phyloP scores from a whole-genome alignment of 2,113 vertebrate species.

The Cygnus atratus region DNA sequence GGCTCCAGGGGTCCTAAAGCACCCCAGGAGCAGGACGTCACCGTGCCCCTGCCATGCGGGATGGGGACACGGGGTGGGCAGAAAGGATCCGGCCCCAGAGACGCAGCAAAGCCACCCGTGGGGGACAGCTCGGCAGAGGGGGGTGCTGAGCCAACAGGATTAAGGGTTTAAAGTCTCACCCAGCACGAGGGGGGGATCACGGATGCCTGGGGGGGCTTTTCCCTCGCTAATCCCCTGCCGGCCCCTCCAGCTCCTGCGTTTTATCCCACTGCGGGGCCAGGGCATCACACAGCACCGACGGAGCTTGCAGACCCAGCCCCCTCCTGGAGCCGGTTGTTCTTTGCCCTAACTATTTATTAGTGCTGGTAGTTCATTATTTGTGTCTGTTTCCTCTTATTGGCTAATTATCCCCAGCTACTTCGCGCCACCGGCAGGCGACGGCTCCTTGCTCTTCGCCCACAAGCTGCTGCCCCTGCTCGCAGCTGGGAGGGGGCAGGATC shows the following conservation, averaged over 20 bases:
- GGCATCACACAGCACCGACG: background rate
- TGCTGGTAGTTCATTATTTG: rapidly evolving
- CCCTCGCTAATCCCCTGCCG: background rate
- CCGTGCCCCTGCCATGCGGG: background rate
- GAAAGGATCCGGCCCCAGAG: background rate
- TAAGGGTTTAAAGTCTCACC: background rate
- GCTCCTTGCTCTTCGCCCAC: background rate
- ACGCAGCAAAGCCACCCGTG: background rate
- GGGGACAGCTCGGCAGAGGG: background rate
- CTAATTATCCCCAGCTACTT: background rate
- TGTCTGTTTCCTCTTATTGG: rapidly evolving
- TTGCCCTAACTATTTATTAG: rapidly evolving
- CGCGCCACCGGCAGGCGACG: rapidly evolving
- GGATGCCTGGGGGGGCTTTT: background rate
- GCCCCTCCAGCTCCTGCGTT: background rate
- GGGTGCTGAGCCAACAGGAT: background rate
- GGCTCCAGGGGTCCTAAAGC: background rate
- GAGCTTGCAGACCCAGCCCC: background rate
- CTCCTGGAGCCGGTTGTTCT: background rate
- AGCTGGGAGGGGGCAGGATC: background rate
- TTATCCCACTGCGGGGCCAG: background rate
- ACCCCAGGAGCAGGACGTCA: background rate
- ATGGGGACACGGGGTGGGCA: background rate
- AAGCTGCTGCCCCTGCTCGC: background rate
- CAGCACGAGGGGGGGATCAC: rapidly evolving